Base-by-base conservation (phyloP, 23 tunicate species). In the Ciona savignyi region DNA sequence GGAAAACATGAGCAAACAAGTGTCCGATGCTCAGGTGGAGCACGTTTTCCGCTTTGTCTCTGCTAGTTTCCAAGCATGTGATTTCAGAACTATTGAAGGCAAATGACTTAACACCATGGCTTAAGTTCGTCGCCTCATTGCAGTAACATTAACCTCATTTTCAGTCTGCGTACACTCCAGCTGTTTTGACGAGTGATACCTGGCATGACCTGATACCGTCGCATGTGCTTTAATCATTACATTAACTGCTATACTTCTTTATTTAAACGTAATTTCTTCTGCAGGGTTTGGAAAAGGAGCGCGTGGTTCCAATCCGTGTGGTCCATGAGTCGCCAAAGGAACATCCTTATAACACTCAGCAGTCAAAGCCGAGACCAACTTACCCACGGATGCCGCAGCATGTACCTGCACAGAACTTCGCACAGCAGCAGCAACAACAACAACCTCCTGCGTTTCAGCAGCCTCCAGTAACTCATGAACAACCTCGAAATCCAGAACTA, bases 231-330 rank as follows among this genome's bases (percentile, higher is more conserved):
- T 6, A 42, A 42, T 9, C 15, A 6, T 42, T 6, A 42, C 56
- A 42, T 15, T 42, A 42, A 6, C 11, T 42, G 15, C 56, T 42
- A n/a, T n/a, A n/a, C n/a, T n/a, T n/a, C n/a, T n/a, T n/a, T n/a
- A n/a, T n/a, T n/a, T n/a, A n/a, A n/a, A n/a, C n/a, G n/a, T n/a
- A n/a, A n/a, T n/a, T n/a, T n/a, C 15, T 42, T 42, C 9, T 15
- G 15, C 56, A 42, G 56, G 56, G 11, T 9, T 9, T 15, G 56
- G 4, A 49, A 2, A 69, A 31, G 25, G 84, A 70, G 42, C 60
- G 84, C 26, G 51, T 32, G 21, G 71, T 80, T 71, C 84, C 84
- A 3, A 80, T 80, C 29, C 61, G 34, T 25, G 84, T 80, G 2
- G 32, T 67, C 31, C 84, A 80, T 51, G 70, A 70, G 62, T 22